Evolutionary conservation across 2,113 vertebrate genomes (phyloP), one percentile per base, ranked within the genome.

Genomic region (Trematocara macrostoma): DNA sequence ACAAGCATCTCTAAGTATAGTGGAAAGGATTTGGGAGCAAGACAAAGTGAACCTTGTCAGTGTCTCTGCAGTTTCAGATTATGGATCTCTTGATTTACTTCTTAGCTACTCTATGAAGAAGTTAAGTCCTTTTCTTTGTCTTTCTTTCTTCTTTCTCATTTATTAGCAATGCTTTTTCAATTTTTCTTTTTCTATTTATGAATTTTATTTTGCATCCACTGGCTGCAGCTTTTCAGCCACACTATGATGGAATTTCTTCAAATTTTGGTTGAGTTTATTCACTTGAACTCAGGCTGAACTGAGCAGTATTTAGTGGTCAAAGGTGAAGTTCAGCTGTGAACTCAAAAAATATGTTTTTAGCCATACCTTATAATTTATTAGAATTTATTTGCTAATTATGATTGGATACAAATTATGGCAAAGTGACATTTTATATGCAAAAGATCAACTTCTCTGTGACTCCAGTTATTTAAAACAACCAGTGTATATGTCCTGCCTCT

Each of bases 371-470:
- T 61, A 0, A 34, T 15, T 69, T 42, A 69, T 69, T 42, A 42
- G 31, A 3, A 59, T 69, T 42, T 45, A 45, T 71, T 71, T 45
- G 12, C 40, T 26, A 45, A 71, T 71, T 71, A 45, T 2, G 8
- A 74, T 5, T 74, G 20, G 20, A 16, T 29, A n/a, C 0, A 74
- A 3, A 29, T 74, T 2, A 47, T 47, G 67, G 0, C 23, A 16
- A 74, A 42, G 23, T 0, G 3, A 74, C 69, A 74, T 47, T 74
- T 74, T 29, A 7, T 47, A 74, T 74, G 14, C 23, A 74, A 29
- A 74, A 29, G 0, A 42, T 47, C 14, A 2, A 26, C 69, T 74
- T 47, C 67, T 47, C 14, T 29, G 69, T 71, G 38, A 71, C n/a
- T 42, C 8, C 38, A 69, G 11, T 23, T 42, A 23, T 69, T 20